Base-by-base conservation (phyloP, 2,888 invertebrate genomes). In the Sphaerophoria rueppellii region DNA sequence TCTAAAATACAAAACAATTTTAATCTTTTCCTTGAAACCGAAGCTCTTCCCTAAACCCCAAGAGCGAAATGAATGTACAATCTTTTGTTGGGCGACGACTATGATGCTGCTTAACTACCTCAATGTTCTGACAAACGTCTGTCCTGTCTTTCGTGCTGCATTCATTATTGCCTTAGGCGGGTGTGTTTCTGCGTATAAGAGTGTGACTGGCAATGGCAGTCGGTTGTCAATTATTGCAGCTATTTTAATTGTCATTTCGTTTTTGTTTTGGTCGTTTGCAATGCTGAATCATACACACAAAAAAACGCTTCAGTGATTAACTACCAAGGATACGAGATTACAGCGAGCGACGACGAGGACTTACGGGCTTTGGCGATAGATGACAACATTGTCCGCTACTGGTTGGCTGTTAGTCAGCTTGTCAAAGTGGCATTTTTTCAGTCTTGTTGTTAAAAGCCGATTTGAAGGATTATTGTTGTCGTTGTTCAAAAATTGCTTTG, bases 191-290 rank as follows among this genome's bases (percentile, higher is more conserved):
- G 6, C 5, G 16, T 37, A 14, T 35, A 35, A 12, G 16, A 24
- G 4, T 60, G 4, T 24, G 5, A 63, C 48, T 70, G 67, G 65
- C 69, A 71, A 75, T 75, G 75, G 70, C 76, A 61, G 81, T 65
- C 65, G 76, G 76, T 54, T 83, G 86, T 85, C 87, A 87, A 86
- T 86, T 86, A 85, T 85, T 82, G 82, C 77, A 34, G 81, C 70
- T 78, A 71, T 86, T 87, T 87, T 86, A 86, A 86, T 87, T 82
- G 86, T 82, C 86, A 79, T 86, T 82, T 72, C 55, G 69, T 72
- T 80, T 74, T 63, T 34, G 50, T 57, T 46, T 46, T 34, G 35
- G 46, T 48, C 11, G 14, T 46, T 48, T n/a, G 6, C 43, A 9
- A 43, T 40, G 73, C 32, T 48, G 50, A 61, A 67, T 34, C 61